Evolutionary conservation across 2,888 invertebrate genomes (phyloP).

Genomic region (Cataglyphis rosenhaueri): DNA sequence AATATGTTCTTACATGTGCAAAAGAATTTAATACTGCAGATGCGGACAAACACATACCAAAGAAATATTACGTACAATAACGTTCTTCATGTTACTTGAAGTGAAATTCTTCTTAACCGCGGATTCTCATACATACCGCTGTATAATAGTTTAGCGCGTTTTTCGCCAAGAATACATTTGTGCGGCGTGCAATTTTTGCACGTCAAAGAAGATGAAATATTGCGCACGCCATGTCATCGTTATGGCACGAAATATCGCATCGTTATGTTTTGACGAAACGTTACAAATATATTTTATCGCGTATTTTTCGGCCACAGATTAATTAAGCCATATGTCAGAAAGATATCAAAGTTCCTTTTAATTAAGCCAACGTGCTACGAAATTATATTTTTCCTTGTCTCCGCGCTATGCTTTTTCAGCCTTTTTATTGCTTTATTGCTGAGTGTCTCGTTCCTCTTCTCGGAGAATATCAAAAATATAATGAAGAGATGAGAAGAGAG

Average conservation of each 20-base stretch:
- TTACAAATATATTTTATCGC: conserved; percentile 47
- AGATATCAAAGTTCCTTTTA: conserved; percentile 24
- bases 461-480: conserved; percentile 13
- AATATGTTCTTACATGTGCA: conserved; percentile 47
- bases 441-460: not conserved
- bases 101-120: conserved; percentile 53
- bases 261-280: conserved; percentile 38
- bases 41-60: conserved; percentile 41
- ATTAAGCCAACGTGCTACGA: conserved; percentile 29
- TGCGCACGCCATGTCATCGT: conserved; percentile 41
- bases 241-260: conserved; percentile 37
- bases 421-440: conserved; percentile 8
- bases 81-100: conserved; percentile 44
- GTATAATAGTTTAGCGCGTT: conserved; percentile 51
- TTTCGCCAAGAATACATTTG: conserved; percentile 50
- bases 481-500: not conserved
- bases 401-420: not conserved
- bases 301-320: conserved; percentile 36
- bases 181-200: conserved; percentile 42
- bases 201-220: conserved; percentile 51
- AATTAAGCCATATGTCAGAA: conserved; percentile 30
- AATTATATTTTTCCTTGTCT: conserved; percentile 19
- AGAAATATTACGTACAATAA: conserved; percentile 58
- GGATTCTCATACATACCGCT: conserved; percentile 32
- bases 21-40: conserved; percentile 53